Conservation (phyloP, 2,113 vertebrate species). For the Channa argus region DNA sequence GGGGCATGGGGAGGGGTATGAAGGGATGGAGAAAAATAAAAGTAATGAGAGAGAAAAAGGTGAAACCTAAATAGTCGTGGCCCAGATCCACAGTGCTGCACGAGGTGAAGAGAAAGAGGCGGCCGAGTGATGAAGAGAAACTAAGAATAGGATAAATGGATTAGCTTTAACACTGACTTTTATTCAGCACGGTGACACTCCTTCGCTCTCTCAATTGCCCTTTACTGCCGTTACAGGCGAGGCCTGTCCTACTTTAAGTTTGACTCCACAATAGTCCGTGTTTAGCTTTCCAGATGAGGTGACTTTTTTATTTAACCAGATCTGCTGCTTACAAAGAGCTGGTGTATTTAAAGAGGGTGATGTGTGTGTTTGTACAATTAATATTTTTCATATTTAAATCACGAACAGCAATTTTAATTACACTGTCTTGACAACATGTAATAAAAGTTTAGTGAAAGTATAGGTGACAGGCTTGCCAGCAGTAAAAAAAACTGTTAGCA, state of each 20-base stretch:
- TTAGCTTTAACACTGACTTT: conserved; percentile 68
- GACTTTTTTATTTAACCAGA: conserved; percentile 4
- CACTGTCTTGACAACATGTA: neutral
- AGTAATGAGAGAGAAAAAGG: neutral
- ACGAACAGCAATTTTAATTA: neutral
- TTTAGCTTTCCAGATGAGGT: conserved; percentile 2
- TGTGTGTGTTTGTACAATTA: neutral
- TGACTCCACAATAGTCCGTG: neutral
- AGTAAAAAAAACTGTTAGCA: neutral
- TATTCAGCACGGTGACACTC: conserved; percentile 48
- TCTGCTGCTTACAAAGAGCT: neutral
- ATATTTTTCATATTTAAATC: neutral
- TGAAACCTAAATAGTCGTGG: conserved; percentile 44
- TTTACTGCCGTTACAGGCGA: conserved; percentile 39
- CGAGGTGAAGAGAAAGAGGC: conserved; percentile 30
- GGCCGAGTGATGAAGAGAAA: conserved; percentile 56
- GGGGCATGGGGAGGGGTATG: too few relatives aligned
- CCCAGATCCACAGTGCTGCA: conserved; percentile 45
- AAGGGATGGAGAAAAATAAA: neutral
- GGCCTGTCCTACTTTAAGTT: conserved; percentile 48
- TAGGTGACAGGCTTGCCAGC: neutral
- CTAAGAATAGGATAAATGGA: conserved; percentile 75
- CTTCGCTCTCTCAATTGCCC: conserved; percentile 33
- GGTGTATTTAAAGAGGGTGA: neutral
- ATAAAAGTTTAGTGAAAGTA: neutral